Evolutionary conservation across 35 echinoderm and acorn worm genomes (phyloP).

Genomic region (Lytechinus pictus): DNA sequence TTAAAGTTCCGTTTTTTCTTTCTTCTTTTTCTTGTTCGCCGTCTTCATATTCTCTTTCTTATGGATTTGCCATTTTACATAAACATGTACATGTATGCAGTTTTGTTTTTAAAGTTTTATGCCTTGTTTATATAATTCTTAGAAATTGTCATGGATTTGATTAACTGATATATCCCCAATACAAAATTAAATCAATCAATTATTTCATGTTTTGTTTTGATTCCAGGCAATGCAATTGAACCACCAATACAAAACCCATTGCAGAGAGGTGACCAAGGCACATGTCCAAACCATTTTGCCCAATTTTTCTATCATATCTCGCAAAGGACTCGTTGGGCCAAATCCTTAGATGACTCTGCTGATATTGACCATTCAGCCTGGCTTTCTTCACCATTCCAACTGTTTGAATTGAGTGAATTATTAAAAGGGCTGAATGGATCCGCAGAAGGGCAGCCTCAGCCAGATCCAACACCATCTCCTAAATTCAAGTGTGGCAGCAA

Average conservation of each 20-base stretch:
- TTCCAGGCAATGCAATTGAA: not conserved
- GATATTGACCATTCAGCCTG: not conserved
- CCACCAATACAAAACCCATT: not conserved
- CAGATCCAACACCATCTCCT: not conserved
- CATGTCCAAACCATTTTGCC: slow-evolving; percentile 15
- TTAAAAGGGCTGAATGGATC: not conserved
- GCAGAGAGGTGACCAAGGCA: not conserved
- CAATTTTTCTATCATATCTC: slow-evolving; percentile 33
- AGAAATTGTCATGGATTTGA: too few relatives aligned
- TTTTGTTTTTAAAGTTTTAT: too few relatives aligned
- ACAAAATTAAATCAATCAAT: too few relatives aligned
- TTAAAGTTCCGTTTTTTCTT: too few relatives aligned
- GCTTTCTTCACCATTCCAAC: not conserved
- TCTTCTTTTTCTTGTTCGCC: too few relatives aligned
- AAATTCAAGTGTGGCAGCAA: not conserved
- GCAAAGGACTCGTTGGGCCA: not conserved
- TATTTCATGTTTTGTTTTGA: not conserved
- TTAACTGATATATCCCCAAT: too few relatives aligned
- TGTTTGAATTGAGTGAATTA: slow-evolving; percentile 31
- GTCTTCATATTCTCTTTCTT: too few relatives aligned
- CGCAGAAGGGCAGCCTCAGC: not conserved
- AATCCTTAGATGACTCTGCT: not conserved
- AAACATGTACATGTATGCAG: too few relatives aligned
- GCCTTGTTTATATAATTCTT: too few relatives aligned
- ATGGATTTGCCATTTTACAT: too few relatives aligned